Base-by-base conservation (phyloP, 2,113 vertebrate genomes). In the Aepyceros melampus region DNA sequence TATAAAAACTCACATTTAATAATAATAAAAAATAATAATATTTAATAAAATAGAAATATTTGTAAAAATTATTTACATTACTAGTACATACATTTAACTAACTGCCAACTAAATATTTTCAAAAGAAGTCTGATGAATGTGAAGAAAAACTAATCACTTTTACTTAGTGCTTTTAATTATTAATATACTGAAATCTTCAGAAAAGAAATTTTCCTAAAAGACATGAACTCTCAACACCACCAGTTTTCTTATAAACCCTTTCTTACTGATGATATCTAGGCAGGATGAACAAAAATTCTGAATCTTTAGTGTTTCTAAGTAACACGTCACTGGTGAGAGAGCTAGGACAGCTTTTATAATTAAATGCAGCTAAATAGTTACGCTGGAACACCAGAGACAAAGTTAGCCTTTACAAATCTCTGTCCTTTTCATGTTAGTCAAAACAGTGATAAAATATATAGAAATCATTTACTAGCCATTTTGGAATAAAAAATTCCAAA, bases 31-130 rank as follows among this genome's bases (percentile, higher is more conserved):
- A 67, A 36, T 21, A 71, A 67, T n/a, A 71, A 40, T 74, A 8
- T 74, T 74, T 23, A 40, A 88, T 92, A 89, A 87, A 64, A 85
- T 55, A 87, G 14, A 94, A 94, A 88, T 94, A 76, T 97, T 71
- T 86, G 1, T 85, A 55, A 86, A 14, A 19, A 83, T 81, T 83
- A 36, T 78, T 78, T 74, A 49, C 51, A 25, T 92, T 36, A 64
- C 5, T 17, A 60, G 81, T 76, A 21, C 47, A n/a, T 71, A 71
- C 4, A 45, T 86, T 91, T 90, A 82, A 40, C 29, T 95, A 45
- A 76, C 33, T 76, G 29, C 11, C 58, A 43, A 45, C 31, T 71
- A 87, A 92, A 33, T 62, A 64, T 76, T 88, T 95, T 95, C 12
- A 58, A 60, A 78, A 89, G 40, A 82, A 71, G 85, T 25, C 3